Base-by-base conservation (phyloP, 2,888 invertebrate genomes). In the Epistrophella euchroma region DNA sequence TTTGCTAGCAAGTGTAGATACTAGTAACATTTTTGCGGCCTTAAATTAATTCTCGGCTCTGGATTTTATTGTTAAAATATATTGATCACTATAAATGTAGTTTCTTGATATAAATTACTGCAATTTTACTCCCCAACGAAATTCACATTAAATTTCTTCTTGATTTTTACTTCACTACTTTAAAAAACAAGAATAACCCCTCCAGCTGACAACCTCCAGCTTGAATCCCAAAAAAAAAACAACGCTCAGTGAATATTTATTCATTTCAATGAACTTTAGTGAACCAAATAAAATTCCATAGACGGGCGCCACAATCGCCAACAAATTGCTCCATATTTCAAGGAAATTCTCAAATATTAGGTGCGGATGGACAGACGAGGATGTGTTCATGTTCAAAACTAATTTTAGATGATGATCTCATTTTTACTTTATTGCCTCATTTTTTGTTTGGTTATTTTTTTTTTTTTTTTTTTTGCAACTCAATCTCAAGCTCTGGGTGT, bases 381-480 rank as follows among this genome's bases (percentile, higher is more conserved):
- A 25, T 3, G 22, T 60, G 66, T 52, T 66, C 70, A 60, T 77
- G 60, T 70, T 70, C 52, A 47, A 45, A 40, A 70, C 81, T 81
- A 71, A 71, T 71, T 81, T 66, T 71, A 71, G 64, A 15, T 52
- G 64, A 71, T 81, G 81, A 81, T 75, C 76, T 71, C 70, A 81
- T 76, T 75, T 70, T n/a, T 7, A 58, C 50, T 66, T 50, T 43
- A 72, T 45, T 62, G 60, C 40, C 55, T 71, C 19, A 43, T 19
- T 25, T 64, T 22, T 47, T 15, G 35, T 58, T 66, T 32, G 2
- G 13, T n/a, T 43, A 2, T 22, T 25, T 25, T 64, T 13, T 45
- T 11, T 32, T 64, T 11, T 62, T 43, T 15, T 43, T 19, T 37
- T 15, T 62, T 64, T 64, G 47, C 56, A 7, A 74, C 32, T 52